phyloP scores from a whole-genome alignment of 2,797 vertebrate species.

The Pristis pectinata region DNA sequence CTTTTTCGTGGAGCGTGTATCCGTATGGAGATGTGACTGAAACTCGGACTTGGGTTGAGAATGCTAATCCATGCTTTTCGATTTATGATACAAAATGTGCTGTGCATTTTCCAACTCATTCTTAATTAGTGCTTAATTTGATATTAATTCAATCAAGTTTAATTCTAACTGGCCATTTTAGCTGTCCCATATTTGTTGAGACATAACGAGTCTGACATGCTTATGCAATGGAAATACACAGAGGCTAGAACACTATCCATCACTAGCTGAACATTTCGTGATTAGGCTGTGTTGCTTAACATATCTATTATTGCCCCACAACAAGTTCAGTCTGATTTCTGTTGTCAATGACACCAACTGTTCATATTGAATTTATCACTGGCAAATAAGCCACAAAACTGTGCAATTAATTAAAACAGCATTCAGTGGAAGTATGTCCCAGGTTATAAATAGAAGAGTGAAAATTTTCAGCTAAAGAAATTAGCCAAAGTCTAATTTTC shows the following conservation, averaged over 20 bases:
- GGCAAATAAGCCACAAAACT: background rate
- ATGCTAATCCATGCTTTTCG: background rate
- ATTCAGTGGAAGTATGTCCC: background rate
- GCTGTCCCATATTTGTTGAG: background rate
- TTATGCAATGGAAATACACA: background rate
- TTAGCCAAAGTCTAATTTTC: background rate
- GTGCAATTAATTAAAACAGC: background rate
- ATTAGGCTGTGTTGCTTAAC: background rate
- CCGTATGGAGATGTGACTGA: background rate
- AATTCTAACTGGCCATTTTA: background rate
- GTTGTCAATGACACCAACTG: background rate
- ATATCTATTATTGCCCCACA: background rate
- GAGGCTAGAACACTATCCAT: background rate
- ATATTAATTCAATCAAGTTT: background rate
- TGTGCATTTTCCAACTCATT: background rate
- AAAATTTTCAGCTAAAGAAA: background rate
- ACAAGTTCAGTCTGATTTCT: background rate
- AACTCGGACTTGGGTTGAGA: background rate
- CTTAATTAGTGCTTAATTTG: conserved; percentile 1
- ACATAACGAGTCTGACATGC: background rate
- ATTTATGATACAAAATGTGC: background rate
- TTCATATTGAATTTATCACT: background rate
- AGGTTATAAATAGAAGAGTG: background rate
- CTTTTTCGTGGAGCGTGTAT: background rate
- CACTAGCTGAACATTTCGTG: background rate